phyloP scores from a whole-genome alignment of 2,113 vertebrate species.

The Macrotus californicus region DNA sequence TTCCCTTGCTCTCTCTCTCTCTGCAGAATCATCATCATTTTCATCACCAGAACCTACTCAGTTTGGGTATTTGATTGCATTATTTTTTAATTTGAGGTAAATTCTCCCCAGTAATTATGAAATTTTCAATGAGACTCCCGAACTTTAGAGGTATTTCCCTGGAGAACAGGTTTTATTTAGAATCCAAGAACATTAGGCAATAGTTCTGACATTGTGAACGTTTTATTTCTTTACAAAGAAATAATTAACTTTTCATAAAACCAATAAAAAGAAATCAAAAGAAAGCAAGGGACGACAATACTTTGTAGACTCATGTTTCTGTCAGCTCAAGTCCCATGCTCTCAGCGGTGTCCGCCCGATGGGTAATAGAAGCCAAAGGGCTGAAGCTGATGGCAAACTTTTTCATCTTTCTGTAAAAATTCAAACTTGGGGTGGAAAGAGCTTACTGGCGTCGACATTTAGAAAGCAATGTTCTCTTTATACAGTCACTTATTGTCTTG shows the following conservation, averaged over 20 bases:
- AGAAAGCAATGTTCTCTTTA: constrained; percentile 63
- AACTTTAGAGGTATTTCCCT: background rate
- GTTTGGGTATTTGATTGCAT: background rate
- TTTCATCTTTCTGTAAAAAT: constrained; percentile 60
- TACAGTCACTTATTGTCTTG: constrained; percentile 72
- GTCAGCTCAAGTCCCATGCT: background rate
- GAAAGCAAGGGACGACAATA: background rate
- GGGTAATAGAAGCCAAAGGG: background rate
- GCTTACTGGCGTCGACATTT: constrained; percentile 49
- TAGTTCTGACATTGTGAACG: background rate
- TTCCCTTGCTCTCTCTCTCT: background rate
- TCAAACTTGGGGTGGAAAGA: constrained; percentile 35
- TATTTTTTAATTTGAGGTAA: background rate
- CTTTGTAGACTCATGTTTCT: background rate
- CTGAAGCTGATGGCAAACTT: constrained; percentile 43
- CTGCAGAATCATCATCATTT: background rate
- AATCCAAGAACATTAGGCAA: background rate
- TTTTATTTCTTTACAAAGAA: constrained; percentile 30
- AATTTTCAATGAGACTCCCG: background rate
- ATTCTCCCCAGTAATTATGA: background rate
- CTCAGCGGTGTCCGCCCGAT: fast-evolving
- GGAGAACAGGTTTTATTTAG: background rate
- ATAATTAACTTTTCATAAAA: constrained; percentile 42
- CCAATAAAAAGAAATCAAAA: constrained; percentile 33
- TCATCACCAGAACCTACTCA: background rate